Percentiles rank a stretch among this genome's conserved stretches.
These are phyloP conservation scores for Leptogaster cylindrica DNA, from an alignment of 2,888 invertebrate genomes.

Conservation along the genomic window DNA sequence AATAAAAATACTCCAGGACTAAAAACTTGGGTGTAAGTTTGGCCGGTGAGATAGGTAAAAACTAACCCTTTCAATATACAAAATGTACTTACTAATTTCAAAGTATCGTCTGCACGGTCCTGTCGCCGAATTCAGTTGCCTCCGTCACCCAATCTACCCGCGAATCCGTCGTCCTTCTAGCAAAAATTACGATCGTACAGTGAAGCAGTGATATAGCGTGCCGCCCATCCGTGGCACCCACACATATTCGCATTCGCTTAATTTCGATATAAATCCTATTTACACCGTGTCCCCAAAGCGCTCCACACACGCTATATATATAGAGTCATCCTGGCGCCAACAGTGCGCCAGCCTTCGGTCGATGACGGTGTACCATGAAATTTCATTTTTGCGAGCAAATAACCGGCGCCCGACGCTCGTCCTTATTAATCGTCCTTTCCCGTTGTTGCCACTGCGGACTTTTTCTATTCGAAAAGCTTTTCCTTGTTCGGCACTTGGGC, in stretches of 20 bases:
- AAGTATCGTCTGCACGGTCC: constrained; percentile 17
- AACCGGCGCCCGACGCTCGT: constrained; percentile 35
- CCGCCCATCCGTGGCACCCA: not conserved
- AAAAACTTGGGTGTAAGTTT: constrained; percentile 31
- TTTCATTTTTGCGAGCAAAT: constrained; percentile 39
- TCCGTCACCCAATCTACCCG: not conserved
- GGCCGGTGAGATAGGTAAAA: constrained; percentile 22
- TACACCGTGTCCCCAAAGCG: constrained; percentile 12
- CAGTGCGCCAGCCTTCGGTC: constrained; percentile 18
- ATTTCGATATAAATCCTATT: constrained; percentile 40
- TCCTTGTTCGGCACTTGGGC: constrained; percentile 29
- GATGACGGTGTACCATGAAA: constrained; percentile 42
- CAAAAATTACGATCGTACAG: not conserved
- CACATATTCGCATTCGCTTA: constrained; percentile 9
- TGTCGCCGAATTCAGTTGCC: constrained; percentile 14
- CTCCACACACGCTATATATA: constrained; percentile 1
- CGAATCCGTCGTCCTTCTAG: not conserved
- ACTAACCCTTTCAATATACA: constrained; percentile 9
- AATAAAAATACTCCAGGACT: constrained; percentile 10
- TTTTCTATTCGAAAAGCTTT: constrained; percentile 39
- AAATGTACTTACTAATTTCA: constrained; percentile 21
- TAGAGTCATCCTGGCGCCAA: constrained; percentile 34
- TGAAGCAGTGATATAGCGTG: not conserved
- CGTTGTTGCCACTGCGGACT: constrained; percentile 37
- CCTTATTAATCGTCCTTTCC: constrained; percentile 22